Evolutionary conservation across 1,140 invertebrate genomes (phyloP), one percentile per base, ranked within the genome.

Genomic region (Choristoneura fumiferana): DNA sequence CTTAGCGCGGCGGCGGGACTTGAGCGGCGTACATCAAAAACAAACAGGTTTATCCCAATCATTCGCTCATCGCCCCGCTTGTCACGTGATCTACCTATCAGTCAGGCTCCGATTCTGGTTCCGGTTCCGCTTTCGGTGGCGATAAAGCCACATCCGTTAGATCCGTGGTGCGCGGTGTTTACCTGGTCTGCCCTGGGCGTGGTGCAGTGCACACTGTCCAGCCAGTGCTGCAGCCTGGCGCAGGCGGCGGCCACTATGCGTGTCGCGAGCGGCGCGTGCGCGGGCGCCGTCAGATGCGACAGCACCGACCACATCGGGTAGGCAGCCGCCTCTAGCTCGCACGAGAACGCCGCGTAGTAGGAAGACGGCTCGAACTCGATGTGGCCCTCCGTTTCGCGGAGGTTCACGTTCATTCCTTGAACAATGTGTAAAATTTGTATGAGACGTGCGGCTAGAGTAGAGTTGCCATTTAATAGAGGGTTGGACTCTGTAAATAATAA

Each of bases 251-350:
- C 90, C 4, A 97, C 84, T 13, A 97, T 93, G 67, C 94, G 92
- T 45, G 93, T 92, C 33, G 95, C 96, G 5, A 96, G 90, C 40
- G 92, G 86, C 10, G 93, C 92, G 69, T 95, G 95, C 59, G 92
- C 92, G 0, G 92, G 90, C 69, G 95, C 94, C 57, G 93, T 93
- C 12, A 98, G 91, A 90, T 98, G 97, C 8, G 94, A 95, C 18
- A 98, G 94, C 22, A 99, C 91, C 2, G 96, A 96, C 97, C 97
- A 99, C 97, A 99, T 98, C 0, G 97, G 97, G 87, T 98, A 98
- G 0, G 97, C 96, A 73, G 96, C 97, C 6, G 97, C 97, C 90
- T 99, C 98, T 60, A 99, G 90, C 90, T 99, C 98, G 55, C 97
- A 97, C 57, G 96, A 97, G 90, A 98, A 99, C 0, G 98, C 97